Conservation (phyloP, 2,888 invertebrate species). For the Stramonita haemastoma region DNA sequence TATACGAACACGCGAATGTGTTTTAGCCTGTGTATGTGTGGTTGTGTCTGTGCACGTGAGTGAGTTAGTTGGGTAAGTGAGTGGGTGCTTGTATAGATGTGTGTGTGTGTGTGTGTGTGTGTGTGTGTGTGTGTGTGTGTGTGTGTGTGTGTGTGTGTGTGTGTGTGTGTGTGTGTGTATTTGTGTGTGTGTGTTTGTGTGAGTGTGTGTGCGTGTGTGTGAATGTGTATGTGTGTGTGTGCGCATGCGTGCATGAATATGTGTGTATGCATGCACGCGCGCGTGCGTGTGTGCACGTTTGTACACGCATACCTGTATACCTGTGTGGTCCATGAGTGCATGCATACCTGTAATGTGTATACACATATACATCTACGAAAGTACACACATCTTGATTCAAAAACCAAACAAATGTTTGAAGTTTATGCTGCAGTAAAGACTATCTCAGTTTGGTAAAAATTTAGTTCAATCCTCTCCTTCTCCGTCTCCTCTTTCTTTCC, state of each 20-base stretch:
- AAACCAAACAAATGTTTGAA: too few species aligned
- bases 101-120: neutral
- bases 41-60: too few species aligned
- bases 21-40: too few species aligned
- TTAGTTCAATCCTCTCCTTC: too few species aligned
- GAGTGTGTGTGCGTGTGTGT: too few species aligned
- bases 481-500: neutral
- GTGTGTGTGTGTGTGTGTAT: neutral
- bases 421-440: too few species aligned
- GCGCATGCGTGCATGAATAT: neutral
- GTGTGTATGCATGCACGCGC: neutral
- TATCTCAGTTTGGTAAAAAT: neutral
- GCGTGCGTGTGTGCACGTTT: neutral
- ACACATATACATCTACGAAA: neutral
- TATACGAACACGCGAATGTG: too few species aligned
- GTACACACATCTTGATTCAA: neutral
- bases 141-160: neutral
- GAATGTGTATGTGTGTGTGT: neutral
- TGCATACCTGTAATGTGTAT: neutral
- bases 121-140: neutral
- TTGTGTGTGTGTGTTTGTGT: too few species aligned
- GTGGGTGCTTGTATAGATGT: too few species aligned
- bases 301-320: neutral
- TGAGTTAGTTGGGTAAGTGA: too few species aligned
- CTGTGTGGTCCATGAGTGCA: too few species aligned